Evolutionary conservation across 2,113 vertebrate species (phyloP).

Genomic region (Pontoporia blainvillei): DNA sequence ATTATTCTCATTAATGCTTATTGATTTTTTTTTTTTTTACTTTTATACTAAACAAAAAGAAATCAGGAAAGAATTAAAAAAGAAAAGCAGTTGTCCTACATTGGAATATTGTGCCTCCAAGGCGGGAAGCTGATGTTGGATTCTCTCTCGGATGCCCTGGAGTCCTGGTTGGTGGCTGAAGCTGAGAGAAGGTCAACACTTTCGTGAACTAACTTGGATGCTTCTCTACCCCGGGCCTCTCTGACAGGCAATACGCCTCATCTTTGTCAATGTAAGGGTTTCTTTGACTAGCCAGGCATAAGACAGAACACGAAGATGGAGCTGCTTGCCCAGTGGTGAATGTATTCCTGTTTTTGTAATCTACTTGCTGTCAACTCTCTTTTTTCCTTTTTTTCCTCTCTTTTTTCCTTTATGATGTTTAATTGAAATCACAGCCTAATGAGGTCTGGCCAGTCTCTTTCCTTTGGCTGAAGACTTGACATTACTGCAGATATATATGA

Average conservation of each 20-base stretch:
- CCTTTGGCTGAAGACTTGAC: constrained; percentile 49
- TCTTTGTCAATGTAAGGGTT: not conserved
- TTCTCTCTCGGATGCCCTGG: not conserved
- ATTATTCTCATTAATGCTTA: not conserved
- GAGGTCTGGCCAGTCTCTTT: constrained; percentile 30
- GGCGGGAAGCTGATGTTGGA: not conserved
- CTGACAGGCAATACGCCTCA: not conserved
- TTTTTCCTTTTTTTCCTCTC: not conserved
- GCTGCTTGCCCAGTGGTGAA: constrained; percentile 18
- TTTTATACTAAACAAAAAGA: not conserved
- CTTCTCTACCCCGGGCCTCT: not conserved
- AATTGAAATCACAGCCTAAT: constrained; percentile 68
- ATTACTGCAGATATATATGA: constrained; percentile 64
- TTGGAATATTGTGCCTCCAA: not conserved
- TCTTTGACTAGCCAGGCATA: not conserved
- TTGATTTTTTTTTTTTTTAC: not conserved
- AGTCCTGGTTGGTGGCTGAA: not conserved
- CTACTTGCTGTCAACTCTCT: constrained; percentile 57
- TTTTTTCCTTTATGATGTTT: constrained; percentile 38
- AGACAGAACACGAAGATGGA: constrained; percentile 32
- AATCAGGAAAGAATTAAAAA: not conserved
- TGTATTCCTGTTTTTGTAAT: constrained; percentile 69
- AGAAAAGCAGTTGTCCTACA: not conserved
- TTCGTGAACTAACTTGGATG: not conserved
- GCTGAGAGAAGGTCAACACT: not conserved